Evolutionary conservation across 2,113 vertebrate species (phyloP), one percentile per base, ranked within the genome.

Genomic region (Dicentrarchus labrax): DNA sequence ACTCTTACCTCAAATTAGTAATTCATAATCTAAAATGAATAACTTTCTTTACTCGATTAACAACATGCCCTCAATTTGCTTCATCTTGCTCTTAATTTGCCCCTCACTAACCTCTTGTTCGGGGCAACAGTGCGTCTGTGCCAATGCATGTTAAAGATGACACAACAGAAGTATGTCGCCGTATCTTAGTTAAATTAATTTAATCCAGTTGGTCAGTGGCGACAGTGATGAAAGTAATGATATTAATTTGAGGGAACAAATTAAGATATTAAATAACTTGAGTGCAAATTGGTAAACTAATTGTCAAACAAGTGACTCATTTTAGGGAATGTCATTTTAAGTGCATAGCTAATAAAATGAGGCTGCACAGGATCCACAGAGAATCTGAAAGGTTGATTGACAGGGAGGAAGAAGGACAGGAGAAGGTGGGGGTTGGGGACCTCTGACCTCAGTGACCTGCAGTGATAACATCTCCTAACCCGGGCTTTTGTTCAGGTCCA

Each of bases 401-500:
- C 48, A 38, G 47, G 1, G 54, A 79, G 15, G 19, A 65, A 38
- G 36, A 45, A 4, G 1, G 9, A 39, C 9, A 13, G 50, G 17
- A 22, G 41, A 11, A 3, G 59, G 21, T 3, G 3, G 39, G 16
- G 19, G 61, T 10, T 10, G 70, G 70, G 38, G 78, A 87, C 78
- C 86, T 88, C 41, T 87, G 71, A 89, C 86, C 85, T 76, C 54
- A 0, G 65, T 47, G 79, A 79, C 84, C 88, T 68, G 60, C 78
- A 45, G 71, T 30, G 87, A 87, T 91, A 81, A 74, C 57, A 66
- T 76, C 84, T 76, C 39, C 66, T 65, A 4, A 61, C 69, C 69
- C 2, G 8, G 45, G 15, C 76, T 57, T 86, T 83, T 86, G 86
- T 87, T 87, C 76, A 56, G 16, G 88, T 50, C 66, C 5, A 0